Conservation (phyloP, 2,797 vertebrate species). For the Tolypeutes matacus region DNA sequence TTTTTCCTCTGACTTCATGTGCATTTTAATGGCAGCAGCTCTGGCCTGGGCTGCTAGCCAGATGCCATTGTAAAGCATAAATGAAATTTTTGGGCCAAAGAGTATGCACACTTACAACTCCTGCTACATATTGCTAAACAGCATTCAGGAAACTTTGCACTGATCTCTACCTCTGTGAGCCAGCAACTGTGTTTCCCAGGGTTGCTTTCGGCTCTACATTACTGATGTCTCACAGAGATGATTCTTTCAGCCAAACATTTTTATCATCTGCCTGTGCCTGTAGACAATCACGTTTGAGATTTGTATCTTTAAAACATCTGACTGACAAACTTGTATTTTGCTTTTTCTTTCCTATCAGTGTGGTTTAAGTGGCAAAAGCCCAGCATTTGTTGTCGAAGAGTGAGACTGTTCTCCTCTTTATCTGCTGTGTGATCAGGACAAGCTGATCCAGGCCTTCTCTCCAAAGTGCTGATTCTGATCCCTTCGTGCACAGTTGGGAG, state of each 20-base stretch:
- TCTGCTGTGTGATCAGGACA: background rate
- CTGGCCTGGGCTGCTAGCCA: constrained; percentile 64
- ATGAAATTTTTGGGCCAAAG: constrained; percentile 43
- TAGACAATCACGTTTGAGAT: background rate
- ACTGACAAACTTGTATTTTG: background rate
- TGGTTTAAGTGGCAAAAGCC: background rate
- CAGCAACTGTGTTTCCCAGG: constrained; percentile 7
- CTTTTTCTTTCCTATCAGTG: background rate
- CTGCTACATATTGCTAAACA: constrained; percentile 9
- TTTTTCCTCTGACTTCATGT: constrained; percentile 49
- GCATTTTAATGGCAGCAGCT: constrained; percentile 58
- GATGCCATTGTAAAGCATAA: constrained; percentile 67
- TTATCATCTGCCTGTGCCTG: background rate
- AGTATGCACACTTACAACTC: background rate
- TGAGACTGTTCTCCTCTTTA: background rate
- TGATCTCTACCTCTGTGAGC: background rate
- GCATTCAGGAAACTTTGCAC: background rate
- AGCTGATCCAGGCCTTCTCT: background rate
- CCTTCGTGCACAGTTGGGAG: background rate
- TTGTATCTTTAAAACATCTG: constrained; percentile 6
- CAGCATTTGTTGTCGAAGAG: background rate
- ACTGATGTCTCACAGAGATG: background rate
- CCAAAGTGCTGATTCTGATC: background rate
- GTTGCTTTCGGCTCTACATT: background rate
- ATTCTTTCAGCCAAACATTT: background rate